phyloP scores from a whole-genome alignment of 2,888 invertebrate species.

The Pardosa pseudoannulata region DNA sequence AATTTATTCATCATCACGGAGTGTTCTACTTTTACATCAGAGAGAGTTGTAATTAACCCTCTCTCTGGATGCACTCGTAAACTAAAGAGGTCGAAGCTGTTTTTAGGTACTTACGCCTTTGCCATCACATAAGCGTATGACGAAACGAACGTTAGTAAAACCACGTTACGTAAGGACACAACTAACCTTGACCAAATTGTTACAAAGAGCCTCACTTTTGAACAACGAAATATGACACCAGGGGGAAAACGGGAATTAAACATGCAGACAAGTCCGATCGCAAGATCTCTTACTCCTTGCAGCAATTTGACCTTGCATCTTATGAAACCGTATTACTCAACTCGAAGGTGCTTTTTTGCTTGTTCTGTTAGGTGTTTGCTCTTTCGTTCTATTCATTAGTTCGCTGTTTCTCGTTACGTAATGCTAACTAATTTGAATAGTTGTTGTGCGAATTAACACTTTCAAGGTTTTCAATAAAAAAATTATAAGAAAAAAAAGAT shows the following conservation, averaged over 20 bases:
- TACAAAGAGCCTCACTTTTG: not conserved
- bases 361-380: not conserved
- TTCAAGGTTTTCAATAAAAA: not conserved
- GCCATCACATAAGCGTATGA: not conserved
- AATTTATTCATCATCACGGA: too few relatives aligned
- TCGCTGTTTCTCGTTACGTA: not conserved
- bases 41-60: too few relatives aligned
- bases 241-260: not conserved
- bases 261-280: not conserved
- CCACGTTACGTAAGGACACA: not conserved
- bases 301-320: not conserved
- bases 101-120: not conserved
- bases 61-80: too few relatives aligned
- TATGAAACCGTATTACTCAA: conserved; percentile 7
- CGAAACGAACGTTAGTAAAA: not conserved
- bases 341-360: not conserved
- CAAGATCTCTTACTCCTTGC: not conserved
- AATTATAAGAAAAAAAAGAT: too few relatives aligned
- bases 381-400: not conserved
- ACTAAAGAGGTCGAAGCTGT: not conserved
- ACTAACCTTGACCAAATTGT: not conserved
- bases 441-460: not conserved
- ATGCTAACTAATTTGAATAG: not conserved
- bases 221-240: not conserved
- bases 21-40: too few relatives aligned